Conservation (phyloP, 2,113 vertebrate genomes). For the Erythrolamprus reginae region DNA sequence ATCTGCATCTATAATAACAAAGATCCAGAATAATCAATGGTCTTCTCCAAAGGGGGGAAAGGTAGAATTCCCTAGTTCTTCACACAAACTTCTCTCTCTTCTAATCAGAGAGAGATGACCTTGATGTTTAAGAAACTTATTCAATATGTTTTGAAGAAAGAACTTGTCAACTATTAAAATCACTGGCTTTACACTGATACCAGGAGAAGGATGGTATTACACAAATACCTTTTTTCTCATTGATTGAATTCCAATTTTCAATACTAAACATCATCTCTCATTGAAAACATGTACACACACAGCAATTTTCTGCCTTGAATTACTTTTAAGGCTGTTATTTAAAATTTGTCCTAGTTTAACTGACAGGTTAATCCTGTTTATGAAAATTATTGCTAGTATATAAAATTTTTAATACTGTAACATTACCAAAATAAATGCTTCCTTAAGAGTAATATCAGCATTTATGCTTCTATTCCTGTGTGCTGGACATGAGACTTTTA, state of each 20-base stretch:
- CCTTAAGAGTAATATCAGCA: background rate
- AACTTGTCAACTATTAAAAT: constrained; percentile 16
- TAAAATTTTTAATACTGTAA: background rate
- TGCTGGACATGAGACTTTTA: background rate
- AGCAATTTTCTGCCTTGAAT: background rate
- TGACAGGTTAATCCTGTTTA: background rate
- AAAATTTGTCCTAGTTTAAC: background rate
- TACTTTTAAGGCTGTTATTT: background rate
- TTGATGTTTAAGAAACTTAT: background rate
- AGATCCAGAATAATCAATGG: background rate
- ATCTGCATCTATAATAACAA: background rate
- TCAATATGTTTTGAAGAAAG: background rate
- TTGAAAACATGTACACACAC: background rate
- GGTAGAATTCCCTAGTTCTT: background rate
- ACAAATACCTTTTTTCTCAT: background rate
- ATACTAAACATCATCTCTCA: background rate
- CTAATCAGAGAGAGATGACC: background rate
- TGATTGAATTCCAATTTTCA: background rate
- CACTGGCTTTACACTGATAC: background rate
- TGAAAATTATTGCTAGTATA: background rate
- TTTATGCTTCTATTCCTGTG: background rate
- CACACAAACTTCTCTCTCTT: background rate
- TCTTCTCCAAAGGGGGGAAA: background rate
- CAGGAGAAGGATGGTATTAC: background rate
- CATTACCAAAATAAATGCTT: background rate